phyloP scores from a whole-genome alignment of 1,140 invertebrate species.

The Thalassaphorura encarpata region DNA sequence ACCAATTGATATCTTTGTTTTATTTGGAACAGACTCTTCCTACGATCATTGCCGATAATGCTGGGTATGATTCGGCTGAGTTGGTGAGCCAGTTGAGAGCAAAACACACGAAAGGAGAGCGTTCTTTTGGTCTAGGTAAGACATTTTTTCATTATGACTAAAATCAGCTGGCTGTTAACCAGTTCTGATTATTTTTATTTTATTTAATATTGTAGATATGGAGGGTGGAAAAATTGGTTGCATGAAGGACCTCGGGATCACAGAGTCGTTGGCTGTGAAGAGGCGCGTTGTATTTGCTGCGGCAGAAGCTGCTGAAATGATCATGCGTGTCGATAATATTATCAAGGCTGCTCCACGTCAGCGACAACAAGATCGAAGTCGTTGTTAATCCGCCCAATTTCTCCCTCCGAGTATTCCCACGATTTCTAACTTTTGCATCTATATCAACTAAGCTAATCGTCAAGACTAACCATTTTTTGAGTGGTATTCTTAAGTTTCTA shows the following conservation, averaged over 20 bases:
- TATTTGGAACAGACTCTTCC: conserved; percentile 74
- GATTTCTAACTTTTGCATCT: too few relatives aligned
- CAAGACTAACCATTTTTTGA: too few relatives aligned
- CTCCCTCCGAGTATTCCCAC: too few relatives aligned
- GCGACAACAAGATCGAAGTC: conserved; percentile 73
- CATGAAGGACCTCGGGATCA: conserved; percentile 83
- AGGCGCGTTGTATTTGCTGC: conserved; percentile 88
- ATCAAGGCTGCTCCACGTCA: conserved; percentile 88
- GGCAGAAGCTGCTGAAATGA: conserved; percentile 97
- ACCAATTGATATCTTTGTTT: not conserved
- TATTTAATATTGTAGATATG: conserved; percentile 82
- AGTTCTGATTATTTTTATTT: conserved; percentile 14
- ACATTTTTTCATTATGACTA: conserved; percentile 26
- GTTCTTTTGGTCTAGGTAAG: conserved; percentile 72
- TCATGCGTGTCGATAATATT: conserved; percentile 95
- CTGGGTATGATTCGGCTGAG: conserved; percentile 94
- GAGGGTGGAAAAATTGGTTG: conserved; percentile 68
- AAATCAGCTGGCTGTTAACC: too few relatives aligned
- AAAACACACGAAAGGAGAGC: conserved; percentile 66
- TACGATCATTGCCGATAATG: conserved; percentile 95
- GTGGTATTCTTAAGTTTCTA: too few relatives aligned
- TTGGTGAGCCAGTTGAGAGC: conserved; percentile 82
- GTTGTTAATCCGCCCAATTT: conserved; percentile 52
- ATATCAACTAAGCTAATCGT: too few relatives aligned
- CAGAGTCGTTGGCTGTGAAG: conserved; percentile 95